Percentiles rank a stretch among this genome's conserved stretches.
These are phyloP conservation scores for Bradypus variegatus DNA, from an alignment of 2,797 vertebrate genomes.

Conservation along the genomic window DNA sequence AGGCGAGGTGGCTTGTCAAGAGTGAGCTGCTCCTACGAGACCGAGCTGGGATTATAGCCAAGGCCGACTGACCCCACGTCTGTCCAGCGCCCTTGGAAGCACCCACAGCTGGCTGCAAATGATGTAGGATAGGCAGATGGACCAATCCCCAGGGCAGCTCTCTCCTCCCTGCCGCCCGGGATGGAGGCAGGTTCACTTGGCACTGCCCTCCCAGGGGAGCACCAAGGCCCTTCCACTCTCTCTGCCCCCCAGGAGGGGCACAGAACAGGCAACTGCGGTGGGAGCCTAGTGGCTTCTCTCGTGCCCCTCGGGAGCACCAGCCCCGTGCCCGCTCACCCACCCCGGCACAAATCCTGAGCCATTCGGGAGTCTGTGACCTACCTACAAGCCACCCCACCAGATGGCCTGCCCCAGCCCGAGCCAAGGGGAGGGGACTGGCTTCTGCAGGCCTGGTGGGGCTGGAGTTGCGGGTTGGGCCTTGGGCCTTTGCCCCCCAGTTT, in stretches of 20 bases:
- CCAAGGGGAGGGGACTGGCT: conserved; percentile 10
- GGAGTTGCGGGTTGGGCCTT: not conserved
- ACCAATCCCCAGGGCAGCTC: not conserved
- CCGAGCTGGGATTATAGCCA: not conserved
- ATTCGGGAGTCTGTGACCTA: conserved; percentile 52
- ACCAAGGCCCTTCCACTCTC: not conserved
- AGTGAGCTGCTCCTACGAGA: not conserved
- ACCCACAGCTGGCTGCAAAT: not conserved
- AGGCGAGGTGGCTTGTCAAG: not conserved
- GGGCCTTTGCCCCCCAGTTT: not conserved
- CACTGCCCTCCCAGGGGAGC: not conserved
- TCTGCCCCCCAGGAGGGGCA: not conserved
- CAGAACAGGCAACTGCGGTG: fast-evolving
- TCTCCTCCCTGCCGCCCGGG: fast-evolving
- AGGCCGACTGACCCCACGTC: not conserved
- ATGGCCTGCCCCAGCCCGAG: conserved; percentile 16
- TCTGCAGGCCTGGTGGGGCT: not conserved
- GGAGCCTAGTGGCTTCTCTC: fast-evolving
- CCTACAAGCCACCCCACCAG: conserved; percentile 41
- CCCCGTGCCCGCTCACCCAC: not conserved
- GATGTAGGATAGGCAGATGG: not conserved
- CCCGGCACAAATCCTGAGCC: not conserved
- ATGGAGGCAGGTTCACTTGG: not conserved
- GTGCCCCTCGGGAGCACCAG: not conserved
- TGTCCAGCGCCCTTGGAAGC: not conserved